Conservation (phyloP, 2,797 vertebrate genomes). For the Enteromius mattozi region DNA sequence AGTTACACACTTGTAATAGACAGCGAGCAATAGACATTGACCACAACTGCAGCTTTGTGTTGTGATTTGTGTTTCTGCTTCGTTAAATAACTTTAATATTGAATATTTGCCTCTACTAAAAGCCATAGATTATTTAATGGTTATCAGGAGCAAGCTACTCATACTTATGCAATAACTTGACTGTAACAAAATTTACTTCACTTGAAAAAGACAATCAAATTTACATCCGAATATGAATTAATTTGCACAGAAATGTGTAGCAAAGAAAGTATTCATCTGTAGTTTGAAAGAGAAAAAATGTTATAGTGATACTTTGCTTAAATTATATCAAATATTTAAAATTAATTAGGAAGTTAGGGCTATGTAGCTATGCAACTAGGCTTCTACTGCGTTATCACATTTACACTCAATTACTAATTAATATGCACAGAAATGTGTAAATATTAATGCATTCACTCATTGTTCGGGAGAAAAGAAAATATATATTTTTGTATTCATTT, state of each 20-base stretch:
- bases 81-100: not conserved
- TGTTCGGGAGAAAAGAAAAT: too few species aligned
- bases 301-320: not conserved
- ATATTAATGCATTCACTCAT: not conserved
- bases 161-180: not conserved
- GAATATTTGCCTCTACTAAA: not conserved
- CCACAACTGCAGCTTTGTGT: not conserved
- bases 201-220: not conserved
- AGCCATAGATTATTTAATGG: too few species aligned
- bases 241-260: not conserved
- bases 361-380: not conserved
- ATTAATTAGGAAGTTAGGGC: too few species aligned
- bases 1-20: slow-evolving; percentile 22
- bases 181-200: not conserved
- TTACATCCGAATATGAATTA: not conserved
- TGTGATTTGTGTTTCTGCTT: not conserved
- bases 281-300: not conserved
- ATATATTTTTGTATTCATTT: too few species aligned
- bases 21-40: not conserved
- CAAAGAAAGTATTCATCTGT: not conserved
- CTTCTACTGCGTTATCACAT: not conserved
- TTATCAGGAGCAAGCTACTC: not conserved
- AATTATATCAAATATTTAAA: not conserved
- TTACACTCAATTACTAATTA: not conserved
- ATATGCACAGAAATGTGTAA: not conserved